phyloP scores from a whole-genome alignment of 2,113 vertebrate genomes.

The Emydura subglobosa region DNA sequence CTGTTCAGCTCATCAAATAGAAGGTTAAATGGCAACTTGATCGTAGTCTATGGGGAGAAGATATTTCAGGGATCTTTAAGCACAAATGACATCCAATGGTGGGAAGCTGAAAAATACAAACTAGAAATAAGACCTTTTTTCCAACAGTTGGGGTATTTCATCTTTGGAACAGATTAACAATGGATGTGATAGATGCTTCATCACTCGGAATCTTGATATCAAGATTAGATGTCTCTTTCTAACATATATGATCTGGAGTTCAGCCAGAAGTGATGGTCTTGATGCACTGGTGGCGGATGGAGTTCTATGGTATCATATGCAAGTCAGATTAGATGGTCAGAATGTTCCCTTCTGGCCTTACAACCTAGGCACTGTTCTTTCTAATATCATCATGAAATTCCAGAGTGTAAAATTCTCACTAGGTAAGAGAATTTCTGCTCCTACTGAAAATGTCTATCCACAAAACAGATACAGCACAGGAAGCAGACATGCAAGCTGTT shows the following conservation, averaged over 20 bases:
- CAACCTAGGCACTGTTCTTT: background rate
- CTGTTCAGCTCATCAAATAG: background rate
- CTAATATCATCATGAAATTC: background rate
- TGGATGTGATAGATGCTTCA: background rate
- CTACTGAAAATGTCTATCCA: background rate
- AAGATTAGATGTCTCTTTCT: background rate
- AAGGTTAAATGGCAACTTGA: background rate
- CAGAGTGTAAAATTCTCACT: background rate
- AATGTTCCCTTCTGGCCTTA: background rate
- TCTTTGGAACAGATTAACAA: background rate
- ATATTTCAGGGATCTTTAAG: background rate
- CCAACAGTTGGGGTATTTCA: background rate
- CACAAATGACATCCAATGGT: background rate
- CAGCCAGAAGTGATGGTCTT: background rate
- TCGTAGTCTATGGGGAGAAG: background rate
- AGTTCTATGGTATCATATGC: background rate
- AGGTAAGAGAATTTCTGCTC: background rate
- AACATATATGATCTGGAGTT: background rate
- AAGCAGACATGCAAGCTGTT: background rate
- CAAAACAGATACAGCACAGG: fast-evolving
- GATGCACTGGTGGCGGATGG: fast-evolving
- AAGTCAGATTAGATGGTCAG: background rate
- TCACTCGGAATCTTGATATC: background rate
- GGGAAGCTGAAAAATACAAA: background rate
- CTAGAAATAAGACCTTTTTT: background rate